Base-by-base conservation (phyloP, 2,113 vertebrate genomes). In the Porphyrio hochstetteri region DNA sequence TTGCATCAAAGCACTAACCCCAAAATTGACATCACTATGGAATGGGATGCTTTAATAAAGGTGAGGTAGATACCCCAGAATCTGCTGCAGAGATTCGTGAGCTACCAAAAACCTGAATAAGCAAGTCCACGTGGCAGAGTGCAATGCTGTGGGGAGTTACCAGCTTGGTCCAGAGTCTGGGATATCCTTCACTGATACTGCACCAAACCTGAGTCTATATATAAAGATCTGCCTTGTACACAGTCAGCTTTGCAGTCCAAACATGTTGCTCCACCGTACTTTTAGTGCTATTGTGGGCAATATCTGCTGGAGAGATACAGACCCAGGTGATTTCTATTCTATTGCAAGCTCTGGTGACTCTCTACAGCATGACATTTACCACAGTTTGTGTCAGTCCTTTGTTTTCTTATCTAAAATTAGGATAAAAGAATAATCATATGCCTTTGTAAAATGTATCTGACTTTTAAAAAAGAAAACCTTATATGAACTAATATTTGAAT, bases 221-320 rank as follows among this genome's bases (percentile, higher is more conserved):
- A 5, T 42, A 56, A 78, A 91, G 31, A 64, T 75, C 53, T 92
- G 40, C 40, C 76, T 57, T 60, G 15, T 56, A 36, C n/a, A 13
- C 13, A 33, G 19, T 38, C 69, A 60, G 48, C 33, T 93, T 82
- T 86, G 88, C 71, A 93, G 55, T 74, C 88, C 5, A 9, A 55
- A 53, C 70, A 72, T 9, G 0, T 92, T 4, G 3, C 20, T 82
- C 70, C 29, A 57, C 50, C 1, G 1, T 80, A 35, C 71, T 94
- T 86, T 70, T 59, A 25, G 50, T 70, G 68, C 46, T 92, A 18
- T 82, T 91, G 57, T 95, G 82, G 55, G 44, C 85, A 97, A 60
- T 95, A 93, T 88, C 76, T 97, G 83, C 83, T 91, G 87, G 81
- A 92, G 86, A 91, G 90, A 90, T 65, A 84, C 19, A 90, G 76